Conservation (phyloP, 2,113 vertebrate species). For the Pelmatolapia mariae region DNA sequence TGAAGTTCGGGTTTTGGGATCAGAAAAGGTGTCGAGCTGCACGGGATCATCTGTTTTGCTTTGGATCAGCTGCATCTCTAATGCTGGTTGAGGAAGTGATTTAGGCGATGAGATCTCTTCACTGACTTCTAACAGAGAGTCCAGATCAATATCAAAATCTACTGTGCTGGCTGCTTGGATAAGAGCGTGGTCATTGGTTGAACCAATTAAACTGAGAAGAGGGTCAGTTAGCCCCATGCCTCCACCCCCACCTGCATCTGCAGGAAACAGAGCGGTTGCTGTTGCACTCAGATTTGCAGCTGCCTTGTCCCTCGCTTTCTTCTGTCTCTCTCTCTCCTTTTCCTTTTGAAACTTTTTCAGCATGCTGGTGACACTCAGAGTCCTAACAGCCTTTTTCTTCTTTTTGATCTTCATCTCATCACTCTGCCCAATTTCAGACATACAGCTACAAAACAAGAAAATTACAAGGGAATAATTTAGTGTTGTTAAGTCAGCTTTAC, state of each 20-base stretch:
- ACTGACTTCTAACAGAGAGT: slow-evolving; percentile 73
- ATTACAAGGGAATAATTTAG: neutral
- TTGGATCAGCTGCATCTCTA: neutral
- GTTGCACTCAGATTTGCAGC: neutral
- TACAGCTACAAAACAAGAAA: slow-evolving; percentile 28
- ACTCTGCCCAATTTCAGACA: slow-evolving; percentile 41
- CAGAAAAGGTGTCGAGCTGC: neutral
- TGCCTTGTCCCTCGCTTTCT: slow-evolving; percentile 38
- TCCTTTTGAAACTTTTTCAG: slow-evolving; percentile 88
- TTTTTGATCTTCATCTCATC: slow-evolving; percentile 68
- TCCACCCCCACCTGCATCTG: slow-evolving; percentile 47
- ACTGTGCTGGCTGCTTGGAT: slow-evolving; percentile 82
- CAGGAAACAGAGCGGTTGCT: slow-evolving; percentile 14
- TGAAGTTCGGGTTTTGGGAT: neutral
- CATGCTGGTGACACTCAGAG: slow-evolving; percentile 85
- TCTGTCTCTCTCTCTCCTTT: slow-evolving; percentile 72
- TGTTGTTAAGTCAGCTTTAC: neutral
- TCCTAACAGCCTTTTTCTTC: slow-evolving; percentile 75
- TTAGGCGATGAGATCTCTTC: slow-evolving; percentile 8
- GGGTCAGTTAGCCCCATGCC: slow-evolving; percentile 66
- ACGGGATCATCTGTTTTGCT: neutral
- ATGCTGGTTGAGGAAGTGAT: neutral
- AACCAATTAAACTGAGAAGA: slow-evolving; percentile 79
- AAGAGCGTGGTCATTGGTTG: slow-evolving; percentile 77
- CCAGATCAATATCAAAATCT: slow-evolving; percentile 84